Conservation (phyloP, 92 coral and sea anemone species). For the Diadumene lineata region DNA sequence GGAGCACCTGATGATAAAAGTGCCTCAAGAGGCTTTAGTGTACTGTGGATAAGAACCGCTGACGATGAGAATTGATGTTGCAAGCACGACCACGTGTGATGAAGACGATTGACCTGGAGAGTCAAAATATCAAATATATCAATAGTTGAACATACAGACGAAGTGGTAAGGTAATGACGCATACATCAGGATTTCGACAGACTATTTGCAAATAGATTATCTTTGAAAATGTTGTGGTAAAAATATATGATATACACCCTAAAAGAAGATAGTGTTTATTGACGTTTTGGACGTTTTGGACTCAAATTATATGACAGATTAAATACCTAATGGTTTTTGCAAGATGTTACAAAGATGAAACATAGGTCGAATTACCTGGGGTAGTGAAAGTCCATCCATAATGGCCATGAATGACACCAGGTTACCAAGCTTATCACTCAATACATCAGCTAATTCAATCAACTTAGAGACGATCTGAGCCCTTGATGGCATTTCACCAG, state of each 20-base stretch:
- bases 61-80: constrained; percentile 84
- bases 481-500: constrained; percentile 79
- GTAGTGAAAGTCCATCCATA: constrained; percentile 89
- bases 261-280: too few relatives aligned
- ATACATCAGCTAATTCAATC: constrained; percentile 87
- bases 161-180: too few relatives aligned
- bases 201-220: too few relatives aligned
- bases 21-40: constrained; percentile 86
- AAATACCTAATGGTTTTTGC: too few relatives aligned
- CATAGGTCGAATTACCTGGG: too few relatives aligned
- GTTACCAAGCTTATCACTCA: constrained; percentile 90
- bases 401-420: constrained; percentile 96
- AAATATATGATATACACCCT: too few relatives aligned
- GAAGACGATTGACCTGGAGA: constrained; percentile 80
- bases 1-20: constrained; percentile 94
- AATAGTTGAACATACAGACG: background rate
- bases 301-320: too few relatives aligned
- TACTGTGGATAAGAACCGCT: constrained; percentile 91
- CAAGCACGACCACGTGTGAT: constrained; percentile 93
- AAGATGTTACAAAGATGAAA: too few relatives aligned
- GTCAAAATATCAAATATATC: background rate
- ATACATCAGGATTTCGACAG: too few relatives aligned
- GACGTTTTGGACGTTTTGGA: too few relatives aligned
- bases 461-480: constrained; percentile 73
- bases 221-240: too few relatives aligned